Evolutionary conservation across 2,113 vertebrate genomes (phyloP).

Genomic region (Eolophus roseicapilla): DNA sequence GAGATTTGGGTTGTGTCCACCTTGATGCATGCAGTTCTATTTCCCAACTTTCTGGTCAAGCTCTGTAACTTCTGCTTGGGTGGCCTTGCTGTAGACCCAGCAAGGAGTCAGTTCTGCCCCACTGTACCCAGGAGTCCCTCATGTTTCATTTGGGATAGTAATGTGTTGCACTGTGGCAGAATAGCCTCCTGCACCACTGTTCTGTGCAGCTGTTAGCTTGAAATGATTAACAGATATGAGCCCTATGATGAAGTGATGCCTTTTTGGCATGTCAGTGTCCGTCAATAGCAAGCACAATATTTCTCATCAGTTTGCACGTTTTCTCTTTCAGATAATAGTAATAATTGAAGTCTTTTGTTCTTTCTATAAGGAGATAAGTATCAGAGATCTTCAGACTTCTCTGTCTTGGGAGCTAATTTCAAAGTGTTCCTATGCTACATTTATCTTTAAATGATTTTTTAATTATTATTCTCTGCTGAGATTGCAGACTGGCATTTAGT

Average conservation of each 20-base stretch:
- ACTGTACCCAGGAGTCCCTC: background rate
- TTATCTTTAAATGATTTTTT: background rate
- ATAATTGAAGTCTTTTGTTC: background rate
- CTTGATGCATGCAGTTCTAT: background rate
- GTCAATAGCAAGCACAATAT: conserved; percentile 59
- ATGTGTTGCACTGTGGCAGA: background rate
- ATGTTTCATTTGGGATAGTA: background rate
- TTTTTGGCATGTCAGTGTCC: background rate
- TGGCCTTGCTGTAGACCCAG: background rate
- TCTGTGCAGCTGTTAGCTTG: background rate
- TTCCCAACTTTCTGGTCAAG: background rate
- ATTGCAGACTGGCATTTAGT: background rate
- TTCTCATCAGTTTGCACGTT: conserved; percentile 47
- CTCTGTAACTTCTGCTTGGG: background rate
- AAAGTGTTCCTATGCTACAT: background rate
- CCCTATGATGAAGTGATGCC: background rate
- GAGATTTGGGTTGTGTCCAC: background rate
- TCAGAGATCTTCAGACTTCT: background rate
- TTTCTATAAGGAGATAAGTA: background rate
- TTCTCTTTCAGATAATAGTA: conserved; percentile 36
- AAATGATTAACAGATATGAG: background rate
- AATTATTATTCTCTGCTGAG: background rate
- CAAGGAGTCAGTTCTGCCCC: background rate
- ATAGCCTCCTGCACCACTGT: background rate
- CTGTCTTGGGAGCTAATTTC: background rate